Evolutionary conservation across 2,113 vertebrate species (phyloP), one percentile per base, ranked within the genome.

Genomic region (Dicerorhinus sumatrensis): DNA sequence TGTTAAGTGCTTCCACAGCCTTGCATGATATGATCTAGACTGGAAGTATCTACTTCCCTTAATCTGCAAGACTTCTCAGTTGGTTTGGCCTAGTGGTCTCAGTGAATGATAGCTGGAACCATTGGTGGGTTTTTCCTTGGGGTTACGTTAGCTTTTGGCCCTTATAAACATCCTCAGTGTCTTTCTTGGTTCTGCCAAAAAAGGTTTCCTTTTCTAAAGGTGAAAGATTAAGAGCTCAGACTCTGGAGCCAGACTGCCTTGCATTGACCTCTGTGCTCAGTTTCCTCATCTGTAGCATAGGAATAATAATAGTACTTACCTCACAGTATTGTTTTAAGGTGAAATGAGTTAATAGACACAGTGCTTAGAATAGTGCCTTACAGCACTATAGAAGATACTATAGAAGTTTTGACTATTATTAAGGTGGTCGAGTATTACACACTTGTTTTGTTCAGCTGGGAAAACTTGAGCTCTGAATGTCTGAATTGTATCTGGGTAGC

Each of bases 81-180:
- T 84, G 46, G 11, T 83, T 86, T 94, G 80, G n/a, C 72, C 54
- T 84, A 56, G 31, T 95, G 9, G 46, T 77, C 63, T 69, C 36
- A 76, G 70, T 85, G 69, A 94, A 63, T 97, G 69, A 48, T 46
- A 65, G 33, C 51, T 23, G 7, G 51, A 84, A 90, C 54, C 51
- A 90, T 75, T 84, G 81, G 29, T 90, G 27, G 79, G 46, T 88
- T 97, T 96, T 89, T 96, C 46, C 65, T 95, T 95, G 79, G 72
- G 10, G 80, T 82, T 97, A 65, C 79, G 79, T 94, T 96, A 72
- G 65, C 46, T 84, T 96, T 97, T 88, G 69, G 9, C 81, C 80
- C 79, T 96, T 91, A 36, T 89, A 72, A 96, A 92, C 17, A 81
- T 65, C 36, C 11, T 39, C 6, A 18, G 31, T 67, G 39, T 67